A percentile compares a stretch with the other conserved stretches of the same genome.
phyloP scores from a whole-genome alignment of 2,888 invertebrate genomes.

The Netelia inedita region DNA sequence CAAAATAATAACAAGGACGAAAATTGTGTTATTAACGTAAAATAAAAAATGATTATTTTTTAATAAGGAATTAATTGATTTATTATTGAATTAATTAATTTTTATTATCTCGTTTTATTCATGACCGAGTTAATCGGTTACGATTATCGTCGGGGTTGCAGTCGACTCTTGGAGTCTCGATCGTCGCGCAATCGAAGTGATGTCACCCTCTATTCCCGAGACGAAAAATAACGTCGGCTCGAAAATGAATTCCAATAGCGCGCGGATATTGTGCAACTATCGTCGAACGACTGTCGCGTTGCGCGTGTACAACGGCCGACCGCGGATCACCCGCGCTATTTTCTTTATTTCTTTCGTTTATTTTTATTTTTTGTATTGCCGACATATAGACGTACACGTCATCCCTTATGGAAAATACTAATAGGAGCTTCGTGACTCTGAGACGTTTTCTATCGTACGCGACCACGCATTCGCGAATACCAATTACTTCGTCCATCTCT shows the following conservation, averaged over 20 bases:
- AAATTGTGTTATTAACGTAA: background rate
- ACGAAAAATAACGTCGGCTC: constrained; percentile 28
- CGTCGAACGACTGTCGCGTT: background rate
- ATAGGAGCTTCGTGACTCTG: constrained; percentile 47
- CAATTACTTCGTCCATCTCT: constrained; percentile 47
- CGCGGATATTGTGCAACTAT: constrained; percentile 56
- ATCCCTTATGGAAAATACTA: constrained; percentile 32
- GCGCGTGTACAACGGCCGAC: constrained; percentile 2
- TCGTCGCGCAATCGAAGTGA: constrained; percentile 32
- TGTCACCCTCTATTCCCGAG: constrained; percentile 27
- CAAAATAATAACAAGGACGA: background rate
- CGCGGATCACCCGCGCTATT: constrained; percentile 51
- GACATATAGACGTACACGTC: constrained; percentile 12
- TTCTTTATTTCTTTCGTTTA: background rate
- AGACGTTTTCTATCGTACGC: constrained; percentile 33
- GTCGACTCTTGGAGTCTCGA: too few relatives aligned
- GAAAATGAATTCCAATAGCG: constrained; percentile 47
- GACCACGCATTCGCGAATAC: constrained; percentile 67
- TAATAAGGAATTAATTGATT: background rate
- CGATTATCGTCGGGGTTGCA: too few relatives aligned
- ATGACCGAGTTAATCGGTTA: too few relatives aligned
- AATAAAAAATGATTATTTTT: background rate
- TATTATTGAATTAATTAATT: background rate
- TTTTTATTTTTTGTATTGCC: background rate
- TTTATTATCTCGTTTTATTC: background rate